phyloP scores from a whole-genome alignment of 2,113 vertebrate species.

The Mormyrus lacerda region DNA sequence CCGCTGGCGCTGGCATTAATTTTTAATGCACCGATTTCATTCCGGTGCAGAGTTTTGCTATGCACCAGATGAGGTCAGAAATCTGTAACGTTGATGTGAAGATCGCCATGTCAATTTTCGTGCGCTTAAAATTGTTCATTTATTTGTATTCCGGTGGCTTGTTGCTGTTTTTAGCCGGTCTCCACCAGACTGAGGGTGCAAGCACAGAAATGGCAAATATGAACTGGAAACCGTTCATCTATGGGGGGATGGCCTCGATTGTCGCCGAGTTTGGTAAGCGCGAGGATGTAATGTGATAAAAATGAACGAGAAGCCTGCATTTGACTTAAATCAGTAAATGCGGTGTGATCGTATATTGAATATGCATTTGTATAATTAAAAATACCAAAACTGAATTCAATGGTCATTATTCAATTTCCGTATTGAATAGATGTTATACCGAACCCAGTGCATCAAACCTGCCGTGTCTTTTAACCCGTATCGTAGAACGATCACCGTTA shows the following conservation, averaged over 20 bases:
- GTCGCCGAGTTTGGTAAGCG: slow-evolving; percentile 90
- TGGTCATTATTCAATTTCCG: background rate
- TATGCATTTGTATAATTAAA: background rate
- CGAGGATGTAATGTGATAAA: background rate
- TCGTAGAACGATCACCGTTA: background rate
- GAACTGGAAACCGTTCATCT: slow-evolving; percentile 95
- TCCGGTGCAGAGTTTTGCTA: slow-evolving; percentile 54
- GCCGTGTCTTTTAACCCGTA: background rate
- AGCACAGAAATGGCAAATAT: slow-evolving; percentile 75
- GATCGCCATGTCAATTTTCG: slow-evolving; percentile 47
- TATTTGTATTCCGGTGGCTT: slow-evolving; percentile 50
- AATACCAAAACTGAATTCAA: background rate
- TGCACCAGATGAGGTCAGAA: slow-evolving; percentile 47
- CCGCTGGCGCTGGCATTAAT: slow-evolving; percentile 24
- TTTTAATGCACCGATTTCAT: slow-evolving; percentile 39
- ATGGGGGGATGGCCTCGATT: slow-evolving; percentile 89
- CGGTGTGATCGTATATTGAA: background rate
- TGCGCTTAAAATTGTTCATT: slow-evolving; percentile 52
- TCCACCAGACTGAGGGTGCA: slow-evolving; percentile 67
- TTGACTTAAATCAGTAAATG: background rate
- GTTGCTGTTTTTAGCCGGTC: slow-evolving; percentile 56
- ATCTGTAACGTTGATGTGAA: slow-evolving; percentile 14
- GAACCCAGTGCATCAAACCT: background rate
- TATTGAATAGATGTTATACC: background rate
- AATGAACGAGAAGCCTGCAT: background rate